These are phyloP conservation scores for Aphelocoma californica DNA, from an alignment of 2,797 vertebrate species.

Conservation along the genomic window DNA sequence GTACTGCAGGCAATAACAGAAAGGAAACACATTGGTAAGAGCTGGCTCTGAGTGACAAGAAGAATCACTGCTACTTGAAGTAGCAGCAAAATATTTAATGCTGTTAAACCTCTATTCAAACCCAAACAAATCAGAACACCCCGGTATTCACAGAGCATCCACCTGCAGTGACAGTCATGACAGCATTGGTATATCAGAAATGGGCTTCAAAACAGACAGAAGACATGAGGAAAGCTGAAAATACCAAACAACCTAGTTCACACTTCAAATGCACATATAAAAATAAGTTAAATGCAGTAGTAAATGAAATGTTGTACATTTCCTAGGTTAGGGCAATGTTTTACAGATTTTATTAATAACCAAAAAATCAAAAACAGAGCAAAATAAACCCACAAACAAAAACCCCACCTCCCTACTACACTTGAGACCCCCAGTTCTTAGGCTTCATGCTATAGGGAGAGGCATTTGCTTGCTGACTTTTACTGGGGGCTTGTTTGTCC, in stretches of 20 bases:
- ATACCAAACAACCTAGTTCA: background rate
- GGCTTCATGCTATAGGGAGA: fast-evolving
- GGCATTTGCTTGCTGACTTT: background rate
- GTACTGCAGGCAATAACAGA: background rate
- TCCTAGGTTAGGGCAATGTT: background rate
- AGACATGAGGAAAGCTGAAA: background rate
- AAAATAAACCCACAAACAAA: background rate
- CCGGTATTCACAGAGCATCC: background rate
- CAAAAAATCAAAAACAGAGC: background rate
- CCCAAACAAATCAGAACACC: background rate
- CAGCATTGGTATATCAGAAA: background rate
- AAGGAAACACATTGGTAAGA: background rate
- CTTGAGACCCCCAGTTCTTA: background rate
- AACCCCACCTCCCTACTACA: background rate
- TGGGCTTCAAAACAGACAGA: background rate
- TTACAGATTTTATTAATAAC: background rate
- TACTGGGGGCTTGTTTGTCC: background rate
- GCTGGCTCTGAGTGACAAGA: background rate
- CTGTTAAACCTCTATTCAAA: background rate
- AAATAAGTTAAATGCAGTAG: background rate
- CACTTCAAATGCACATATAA: background rate
- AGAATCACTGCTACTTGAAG: background rate
- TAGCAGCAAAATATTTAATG: background rate
- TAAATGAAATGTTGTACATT: background rate
- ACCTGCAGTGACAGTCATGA: background rate